Conservation (phyloP, 2,797 vertebrate genomes). For the Fistularia commersonii region DNA sequence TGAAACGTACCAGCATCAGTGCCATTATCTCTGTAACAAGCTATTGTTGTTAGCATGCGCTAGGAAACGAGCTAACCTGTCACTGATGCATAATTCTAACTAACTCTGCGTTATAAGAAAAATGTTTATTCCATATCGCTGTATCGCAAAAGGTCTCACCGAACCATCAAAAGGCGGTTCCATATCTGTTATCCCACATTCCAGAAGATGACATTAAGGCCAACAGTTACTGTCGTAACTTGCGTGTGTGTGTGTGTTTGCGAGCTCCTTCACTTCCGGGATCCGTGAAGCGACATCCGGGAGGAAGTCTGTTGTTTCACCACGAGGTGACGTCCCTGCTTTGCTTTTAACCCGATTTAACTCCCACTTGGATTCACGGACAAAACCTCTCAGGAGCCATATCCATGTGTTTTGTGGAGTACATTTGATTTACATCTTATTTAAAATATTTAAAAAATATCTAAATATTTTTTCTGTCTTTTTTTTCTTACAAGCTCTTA, state of each 20-base stretch:
- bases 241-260: neutral
- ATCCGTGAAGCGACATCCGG: neutral
- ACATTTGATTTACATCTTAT: too few relatives aligned
- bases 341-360: neutral
- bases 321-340: constrained; percentile 35
- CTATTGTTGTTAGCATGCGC: constrained; percentile 9
- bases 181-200: constrained; percentile 26
- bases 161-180: constrained; percentile 19
- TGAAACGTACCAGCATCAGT: too few relatives aligned
- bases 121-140: neutral
- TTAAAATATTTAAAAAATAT: too few relatives aligned
- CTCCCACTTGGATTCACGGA: too few relatives aligned
- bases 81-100: neutral
- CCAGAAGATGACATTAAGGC: neutral
- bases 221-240: neutral
- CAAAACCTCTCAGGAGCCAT: too few relatives aligned
- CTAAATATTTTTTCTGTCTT: too few relatives aligned
- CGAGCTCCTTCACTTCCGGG: constrained; percentile 49
- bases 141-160: constrained; percentile 39
- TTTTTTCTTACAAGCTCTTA: too few relatives aligned
- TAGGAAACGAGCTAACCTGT: constrained; percentile 42
- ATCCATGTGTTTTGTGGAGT: too few relatives aligned
- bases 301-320: neutral
- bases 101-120: too few relatives aligned
- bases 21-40: neutral